phyloP scores from a whole-genome alignment of 1,140 invertebrate genomes.

The Mesaphorura yosii region DNA sequence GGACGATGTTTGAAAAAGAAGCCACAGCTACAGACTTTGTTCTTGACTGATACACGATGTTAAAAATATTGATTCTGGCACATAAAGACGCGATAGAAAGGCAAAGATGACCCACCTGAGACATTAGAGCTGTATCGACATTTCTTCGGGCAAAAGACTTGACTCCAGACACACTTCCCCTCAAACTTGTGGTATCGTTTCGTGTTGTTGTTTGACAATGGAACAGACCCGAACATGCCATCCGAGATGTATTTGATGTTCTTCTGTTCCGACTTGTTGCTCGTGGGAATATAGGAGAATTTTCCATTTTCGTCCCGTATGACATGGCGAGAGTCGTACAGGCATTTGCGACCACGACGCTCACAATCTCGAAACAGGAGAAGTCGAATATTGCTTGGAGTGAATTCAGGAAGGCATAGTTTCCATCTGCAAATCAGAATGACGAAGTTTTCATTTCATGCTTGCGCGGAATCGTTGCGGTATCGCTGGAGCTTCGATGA shows the following conservation, averaged over 20 bases:
- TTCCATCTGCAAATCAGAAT: slow-evolving; percentile 1
- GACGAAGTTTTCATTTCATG: too few relatives aligned
- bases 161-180: slow-evolving; percentile 14
- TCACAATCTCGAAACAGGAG: slow-evolving; percentile 29
- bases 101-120: too few relatives aligned
- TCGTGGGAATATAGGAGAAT: slow-evolving; percentile 13
- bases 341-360: slow-evolving; percentile 24
- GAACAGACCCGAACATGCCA: slow-evolving; percentile 28
- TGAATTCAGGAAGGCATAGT: slow-evolving; percentile 10
- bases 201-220: slow-evolving; percentile 12
- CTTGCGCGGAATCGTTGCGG: too few relatives aligned
- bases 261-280: slow-evolving; percentile 15
- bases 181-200: slow-evolving; percentile 19
- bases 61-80: too few relatives aligned
- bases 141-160: slow-evolving; percentile 12
- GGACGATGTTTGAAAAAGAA: too few relatives aligned
- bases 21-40: too few relatives aligned
- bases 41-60: too few relatives aligned
- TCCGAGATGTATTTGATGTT: slow-evolving; percentile 25
- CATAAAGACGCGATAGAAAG: too few relatives aligned
- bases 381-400: slow-evolving; percentile 19
- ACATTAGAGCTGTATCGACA: too few relatives aligned
- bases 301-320: slow-evolving; percentile 17
- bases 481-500: too few relatives aligned
- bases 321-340: slow-evolving; percentile 27